phyloP scores from a whole-genome alignment of 2,797 vertebrate genomes.

The Streptopelia turtur region DNA sequence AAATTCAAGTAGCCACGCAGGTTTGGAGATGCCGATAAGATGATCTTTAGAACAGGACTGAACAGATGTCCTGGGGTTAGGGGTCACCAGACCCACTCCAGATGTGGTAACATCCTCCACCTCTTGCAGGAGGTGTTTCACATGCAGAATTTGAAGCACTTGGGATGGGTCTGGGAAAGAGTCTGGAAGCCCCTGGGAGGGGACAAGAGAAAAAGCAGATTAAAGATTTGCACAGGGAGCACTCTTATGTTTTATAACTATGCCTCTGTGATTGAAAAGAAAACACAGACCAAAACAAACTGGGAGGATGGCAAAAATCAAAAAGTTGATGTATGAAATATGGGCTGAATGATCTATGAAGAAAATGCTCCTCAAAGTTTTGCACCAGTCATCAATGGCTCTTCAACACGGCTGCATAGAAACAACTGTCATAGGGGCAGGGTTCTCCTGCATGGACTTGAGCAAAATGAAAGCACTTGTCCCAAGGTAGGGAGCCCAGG shows the following conservation, averaged over 20 bases:
- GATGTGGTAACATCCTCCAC: not conserved
- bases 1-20: not conserved
- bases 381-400: not conserved
- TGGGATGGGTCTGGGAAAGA: not conserved
- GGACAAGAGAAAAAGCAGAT: not conserved
- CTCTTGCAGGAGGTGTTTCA: not conserved
- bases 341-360: not conserved
- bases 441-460: not conserved
- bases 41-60: rapidly evolving
- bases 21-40: not conserved
- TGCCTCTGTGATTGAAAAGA: not conserved
- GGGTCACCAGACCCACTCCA: not conserved
- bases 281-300: not conserved
- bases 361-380: not conserved
- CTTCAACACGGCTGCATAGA: not conserved
- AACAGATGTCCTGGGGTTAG: rapidly evolving
- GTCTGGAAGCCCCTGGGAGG: not conserved
- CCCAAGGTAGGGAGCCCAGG: not conserved
- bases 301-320: not conserved
- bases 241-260: not conserved
- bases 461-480: not conserved
- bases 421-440: not conserved
- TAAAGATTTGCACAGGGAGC: not conserved
- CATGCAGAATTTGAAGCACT: not conserved
- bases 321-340: rapidly evolving